These are phyloP conservation scores for Drepana falcataria DNA, from an alignment of 2,888 invertebrate genomes.

Conservation along the genomic window DNA sequence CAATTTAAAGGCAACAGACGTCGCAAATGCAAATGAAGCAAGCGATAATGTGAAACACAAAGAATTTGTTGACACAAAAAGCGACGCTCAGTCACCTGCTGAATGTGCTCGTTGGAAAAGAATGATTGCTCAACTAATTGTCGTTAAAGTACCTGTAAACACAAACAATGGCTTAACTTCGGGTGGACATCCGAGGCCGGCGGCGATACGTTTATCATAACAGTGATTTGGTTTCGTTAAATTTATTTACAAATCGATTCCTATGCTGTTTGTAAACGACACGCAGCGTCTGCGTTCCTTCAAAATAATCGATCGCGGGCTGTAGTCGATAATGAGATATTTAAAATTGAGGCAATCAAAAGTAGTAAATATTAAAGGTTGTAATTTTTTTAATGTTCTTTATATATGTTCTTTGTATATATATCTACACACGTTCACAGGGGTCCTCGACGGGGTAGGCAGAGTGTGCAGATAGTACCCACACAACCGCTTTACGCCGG, in stretches of 20 bases:
- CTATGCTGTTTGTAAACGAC: slow-evolving; percentile 34
- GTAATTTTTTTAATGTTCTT: no score
- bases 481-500: no score
- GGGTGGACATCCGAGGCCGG: slow-evolving; percentile 46
- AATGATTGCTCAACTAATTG: slow-evolving; percentile 65
- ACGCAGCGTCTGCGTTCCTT: not conserved
- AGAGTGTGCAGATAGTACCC: no score
- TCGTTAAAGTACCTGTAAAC: slow-evolving; percentile 48
- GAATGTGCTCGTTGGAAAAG: slow-evolving; percentile 50
- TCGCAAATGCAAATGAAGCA: slow-evolving; percentile 40
- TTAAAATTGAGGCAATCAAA: no score
- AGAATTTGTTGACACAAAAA: slow-evolving; percentile 46
- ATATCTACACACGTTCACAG: no score
- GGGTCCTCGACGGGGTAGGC: no score
- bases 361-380: no score
- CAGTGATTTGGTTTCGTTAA: slow-evolving; percentile 41
- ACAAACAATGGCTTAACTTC: slow-evolving; percentile 52
- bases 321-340: not conserved
- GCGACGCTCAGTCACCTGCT: slow-evolving; percentile 42
- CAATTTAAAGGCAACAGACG: slow-evolving; percentile 35
- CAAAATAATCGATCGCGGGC: not conserved
- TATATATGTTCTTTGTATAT: no score
- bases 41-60: slow-evolving; percentile 43
- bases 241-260: slow-evolving; percentile 50
- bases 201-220: slow-evolving; percentile 39